A percentile compares a stretch with the other conserved stretches of the same genome.
phyloP scores from a whole-genome alignment of 1,140 invertebrate species.

The Tetramorium parvispinum region DNA sequence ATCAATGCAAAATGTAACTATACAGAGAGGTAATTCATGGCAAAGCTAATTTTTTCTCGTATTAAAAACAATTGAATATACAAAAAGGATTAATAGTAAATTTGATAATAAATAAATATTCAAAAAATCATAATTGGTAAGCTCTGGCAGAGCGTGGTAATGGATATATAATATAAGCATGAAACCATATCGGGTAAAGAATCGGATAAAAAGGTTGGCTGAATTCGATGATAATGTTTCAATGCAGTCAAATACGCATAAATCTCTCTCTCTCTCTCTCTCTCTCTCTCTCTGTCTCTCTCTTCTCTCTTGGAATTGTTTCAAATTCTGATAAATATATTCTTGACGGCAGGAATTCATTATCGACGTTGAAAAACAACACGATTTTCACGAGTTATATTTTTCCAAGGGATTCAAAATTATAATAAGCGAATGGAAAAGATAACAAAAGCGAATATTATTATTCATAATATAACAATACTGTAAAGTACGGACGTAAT shows the following conservation, averaged over 20 bases:
- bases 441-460: neutral
- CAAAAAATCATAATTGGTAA: neutral
- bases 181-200: neutral
- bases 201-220: neutral
- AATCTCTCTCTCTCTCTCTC: neutral
- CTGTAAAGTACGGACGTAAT: neutral
- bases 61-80: neutral
- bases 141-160: neutral
- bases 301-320: conserved; percentile 28
- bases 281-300: no score
- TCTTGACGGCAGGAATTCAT: neutral
- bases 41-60: neutral
- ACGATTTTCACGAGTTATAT: neutral
- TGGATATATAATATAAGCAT: neutral
- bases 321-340: conserved; percentile 48
- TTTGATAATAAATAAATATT: conserved; percentile 12
- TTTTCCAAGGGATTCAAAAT: conserved; percentile 1
- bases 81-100: neutral
- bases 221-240: neutral
- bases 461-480: neutral
- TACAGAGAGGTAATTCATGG: neutral
- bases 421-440: neutral
- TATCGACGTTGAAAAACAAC: neutral
- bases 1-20: neutral
- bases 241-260: conserved; percentile 15